phyloP scores from a whole-genome alignment of 2,797 vertebrate genomes.

The Neopelma chrysocephalum region DNA sequence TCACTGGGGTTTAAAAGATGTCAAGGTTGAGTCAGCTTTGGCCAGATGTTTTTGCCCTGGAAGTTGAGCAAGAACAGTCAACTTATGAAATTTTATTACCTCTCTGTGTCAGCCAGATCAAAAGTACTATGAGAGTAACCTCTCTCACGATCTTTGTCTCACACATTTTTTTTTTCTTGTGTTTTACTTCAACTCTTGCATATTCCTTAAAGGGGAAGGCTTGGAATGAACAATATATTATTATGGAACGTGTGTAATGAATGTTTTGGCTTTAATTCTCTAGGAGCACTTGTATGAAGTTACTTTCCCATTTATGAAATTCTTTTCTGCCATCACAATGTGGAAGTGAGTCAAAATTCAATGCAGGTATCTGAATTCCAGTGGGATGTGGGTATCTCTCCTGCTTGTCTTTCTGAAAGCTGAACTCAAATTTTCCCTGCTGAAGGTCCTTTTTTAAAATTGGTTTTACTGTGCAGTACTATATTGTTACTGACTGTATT shows the following conservation, averaged over 20 bases:
- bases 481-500: neutral
- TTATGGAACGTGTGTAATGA: neutral
- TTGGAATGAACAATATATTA: neutral
- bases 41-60: neutral
- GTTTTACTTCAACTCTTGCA: neutral
- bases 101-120: constrained; percentile 19
- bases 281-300: neutral
- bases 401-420: neutral
- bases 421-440: neutral
- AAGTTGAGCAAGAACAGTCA: constrained; percentile 37
- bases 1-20: neutral
- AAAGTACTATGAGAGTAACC: constrained; percentile 13
- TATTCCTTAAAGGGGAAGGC: neutral
- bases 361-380: neutral
- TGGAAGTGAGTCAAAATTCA: neutral
- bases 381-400: neutral
- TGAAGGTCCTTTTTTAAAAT: neutral
- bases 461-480: neutral
- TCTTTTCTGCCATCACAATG: neutral
- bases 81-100: constrained; percentile 39
- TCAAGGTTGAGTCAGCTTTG: constrained; percentile 32
- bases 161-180: neutral
- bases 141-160: constrained; percentile 43
- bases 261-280: neutral
- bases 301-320: neutral